Evolutionary conservation across 2,797 vertebrate species (phyloP).

Genomic region (Macropus fuliginosus): DNA sequence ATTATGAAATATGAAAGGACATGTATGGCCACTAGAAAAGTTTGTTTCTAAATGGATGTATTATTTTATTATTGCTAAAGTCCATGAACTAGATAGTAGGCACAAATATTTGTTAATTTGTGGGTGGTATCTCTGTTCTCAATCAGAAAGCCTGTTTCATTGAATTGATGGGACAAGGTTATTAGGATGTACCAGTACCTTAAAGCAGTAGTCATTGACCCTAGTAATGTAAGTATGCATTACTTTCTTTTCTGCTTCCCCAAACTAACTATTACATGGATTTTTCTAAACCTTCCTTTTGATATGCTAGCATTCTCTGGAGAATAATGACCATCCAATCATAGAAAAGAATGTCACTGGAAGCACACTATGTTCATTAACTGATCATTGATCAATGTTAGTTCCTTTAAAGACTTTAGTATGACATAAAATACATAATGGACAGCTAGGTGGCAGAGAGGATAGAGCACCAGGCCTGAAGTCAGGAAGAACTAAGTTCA

Average conservation of each 20-base stretch:
- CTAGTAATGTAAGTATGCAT: neutral
- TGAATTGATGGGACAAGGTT: neutral
- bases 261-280: neutral
- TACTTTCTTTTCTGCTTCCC: neutral
- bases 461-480: neutral
- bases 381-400: neutral
- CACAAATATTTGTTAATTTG: slow-evolving; percentile 26
- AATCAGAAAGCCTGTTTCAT: neutral
- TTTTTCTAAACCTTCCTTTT: neutral
- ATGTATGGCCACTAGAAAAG: neutral
- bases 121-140: slow-evolving; percentile 42
- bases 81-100: neutral
- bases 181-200: neutral
- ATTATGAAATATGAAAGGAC: neutral
- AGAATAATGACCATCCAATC: neutral
- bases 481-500: neutral
- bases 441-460: neutral
- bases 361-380: neutral
- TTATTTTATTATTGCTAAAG: slow-evolving; percentile 24
- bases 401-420: neutral
- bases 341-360: neutral
- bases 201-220: neutral
- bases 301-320: neutral
- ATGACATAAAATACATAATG: neutral
- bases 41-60: neutral